These are phyloP conservation scores for Leptestheria dahalacensis DNA, from an alignment of 1,140 invertebrate species.

Conservation along the genomic window DNA sequence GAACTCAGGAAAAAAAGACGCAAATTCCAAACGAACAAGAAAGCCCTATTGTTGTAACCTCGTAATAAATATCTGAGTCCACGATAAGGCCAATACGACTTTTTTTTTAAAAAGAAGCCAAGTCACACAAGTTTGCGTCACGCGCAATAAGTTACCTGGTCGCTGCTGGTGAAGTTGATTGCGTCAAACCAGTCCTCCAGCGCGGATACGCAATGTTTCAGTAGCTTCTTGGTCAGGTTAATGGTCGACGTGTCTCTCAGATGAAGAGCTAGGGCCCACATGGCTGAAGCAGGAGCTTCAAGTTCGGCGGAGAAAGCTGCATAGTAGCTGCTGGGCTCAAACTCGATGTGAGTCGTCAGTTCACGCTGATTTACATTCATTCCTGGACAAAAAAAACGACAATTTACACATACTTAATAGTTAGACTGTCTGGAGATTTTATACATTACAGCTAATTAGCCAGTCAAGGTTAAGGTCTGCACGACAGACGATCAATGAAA, in stretches of 20 bases:
- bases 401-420: neutral
- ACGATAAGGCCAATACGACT: neutral
- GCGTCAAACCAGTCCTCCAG: conserved; percentile 74
- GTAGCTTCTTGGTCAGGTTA: conserved; percentile 51
- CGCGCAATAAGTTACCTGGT: conserved; percentile 36
- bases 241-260: conserved; percentile 54
- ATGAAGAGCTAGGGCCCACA: conserved; percentile 90
- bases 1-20: no score
- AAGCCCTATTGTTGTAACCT: no score
- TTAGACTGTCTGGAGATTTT: no score
- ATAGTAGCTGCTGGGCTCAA: conserved; percentile 91
- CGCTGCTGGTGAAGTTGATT: conserved; percentile 52
- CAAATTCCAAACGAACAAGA: no score
- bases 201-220: conserved; percentile 53
- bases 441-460: no score
- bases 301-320: conserved; percentile 91
- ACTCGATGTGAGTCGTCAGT: conserved; percentile 81
- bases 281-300: conserved; percentile 87
- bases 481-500: no score
- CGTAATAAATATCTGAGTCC: neutral
- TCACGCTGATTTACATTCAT: conserved; percentile 93
- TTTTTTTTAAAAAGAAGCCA: neutral
- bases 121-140: neutral
- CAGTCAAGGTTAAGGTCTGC: no score
- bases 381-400: conserved; percentile 34